Conservation (phyloP, 2,113 vertebrate genomes). For the Carassius carassius region DNA sequence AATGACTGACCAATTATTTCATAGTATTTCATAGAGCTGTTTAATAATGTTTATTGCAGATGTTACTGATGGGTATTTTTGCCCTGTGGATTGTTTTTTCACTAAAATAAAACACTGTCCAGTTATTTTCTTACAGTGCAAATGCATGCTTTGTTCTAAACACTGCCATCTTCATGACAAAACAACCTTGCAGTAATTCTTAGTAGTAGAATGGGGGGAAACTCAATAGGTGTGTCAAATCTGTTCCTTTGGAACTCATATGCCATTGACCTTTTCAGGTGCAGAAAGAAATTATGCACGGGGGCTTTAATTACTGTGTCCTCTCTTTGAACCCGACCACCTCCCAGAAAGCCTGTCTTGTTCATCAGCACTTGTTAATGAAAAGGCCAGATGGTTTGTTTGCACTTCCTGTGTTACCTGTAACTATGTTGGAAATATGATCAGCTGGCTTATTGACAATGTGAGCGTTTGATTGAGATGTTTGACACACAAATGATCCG, state of each 20-base stretch:
- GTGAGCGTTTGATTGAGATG: background rate
- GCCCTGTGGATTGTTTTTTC: background rate
- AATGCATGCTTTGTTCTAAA: background rate
- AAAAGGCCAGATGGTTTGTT: slow-evolving; percentile 59
- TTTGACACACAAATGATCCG: background rate
- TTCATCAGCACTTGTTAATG: slow-evolving; percentile 50
- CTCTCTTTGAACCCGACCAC: slow-evolving; percentile 57
- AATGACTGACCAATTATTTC: background rate
- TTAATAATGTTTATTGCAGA: background rate
- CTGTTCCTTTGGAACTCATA: slow-evolving; percentile 32
- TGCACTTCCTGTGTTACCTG: slow-evolving; percentile 40
- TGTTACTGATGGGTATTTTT: background rate
- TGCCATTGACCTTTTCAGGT: slow-evolving; percentile 55
- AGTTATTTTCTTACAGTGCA: background rate
- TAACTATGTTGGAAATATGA: slow-evolving; percentile 25
- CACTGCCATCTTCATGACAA: background rate
- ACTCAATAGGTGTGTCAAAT: slow-evolving; percentile 61
- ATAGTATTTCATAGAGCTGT: background rate
- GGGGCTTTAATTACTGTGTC: slow-evolving; percentile 60
- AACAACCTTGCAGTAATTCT: background rate
- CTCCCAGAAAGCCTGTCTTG: slow-evolving; percentile 55
- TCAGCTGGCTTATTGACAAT: slow-evolving; percentile 2
- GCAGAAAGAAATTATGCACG: slow-evolving; percentile 66
- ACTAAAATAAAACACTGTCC: background rate
- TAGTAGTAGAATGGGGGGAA: slow-evolving; percentile 10